Percentiles rank a stretch among this genome's conserved stretches.
Evolutionary conservation across 37 sponge, comb jelly and placozoan genomes (phyloP).

Genomic region (Tethya wilhelma): DNA sequence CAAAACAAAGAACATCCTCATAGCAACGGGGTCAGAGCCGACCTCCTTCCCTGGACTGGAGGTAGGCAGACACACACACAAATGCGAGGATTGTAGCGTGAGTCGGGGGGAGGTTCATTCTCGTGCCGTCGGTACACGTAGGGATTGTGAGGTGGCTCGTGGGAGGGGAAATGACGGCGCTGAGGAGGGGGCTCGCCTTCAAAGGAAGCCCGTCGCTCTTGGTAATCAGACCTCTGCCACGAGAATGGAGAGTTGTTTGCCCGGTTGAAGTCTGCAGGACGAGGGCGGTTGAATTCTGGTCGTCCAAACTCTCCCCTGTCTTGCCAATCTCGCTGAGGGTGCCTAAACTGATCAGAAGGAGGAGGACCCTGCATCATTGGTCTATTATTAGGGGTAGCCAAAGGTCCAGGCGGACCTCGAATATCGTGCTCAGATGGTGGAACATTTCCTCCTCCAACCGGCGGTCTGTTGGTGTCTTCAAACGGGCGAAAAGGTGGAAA

Average conservation of each 20-base stretch:
- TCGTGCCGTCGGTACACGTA: conserved; percentile 24
- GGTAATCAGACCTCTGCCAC: conserved; percentile 45
- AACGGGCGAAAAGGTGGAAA: not conserved
- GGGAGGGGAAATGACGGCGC: not conserved
- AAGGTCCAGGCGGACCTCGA: not conserved
- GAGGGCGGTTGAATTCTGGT: conserved; percentile 11
- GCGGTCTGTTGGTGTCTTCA: not conserved
- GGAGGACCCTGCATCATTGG: not conserved
- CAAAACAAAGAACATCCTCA: conserved; percentile 90
- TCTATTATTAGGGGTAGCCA: not conserved
- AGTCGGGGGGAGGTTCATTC: conserved; percentile 8
- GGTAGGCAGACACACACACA: too few species aligned
- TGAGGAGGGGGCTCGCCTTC: not conserved
- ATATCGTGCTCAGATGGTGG: too few species aligned
- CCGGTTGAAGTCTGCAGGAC: not conserved
- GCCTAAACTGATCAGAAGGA: not conserved
- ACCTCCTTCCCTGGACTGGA: conserved; percentile 96
- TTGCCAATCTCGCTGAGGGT: not conserved
- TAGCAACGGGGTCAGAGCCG: conserved; percentile 96
- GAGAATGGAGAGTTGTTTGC: conserved; percentile 27
- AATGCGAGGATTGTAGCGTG: too few species aligned
- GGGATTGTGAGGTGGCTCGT: conserved; percentile 7
- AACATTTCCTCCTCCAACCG: not conserved
- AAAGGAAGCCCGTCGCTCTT: conserved; percentile 13
- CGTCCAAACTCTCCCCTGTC: conserved; percentile 6